Percentiles rank a stretch among this genome's conserved stretches.
Evolutionary conservation across 2,113 vertebrate genomes (phyloP).

Genomic region (Coptodon bakossiorum): DNA sequence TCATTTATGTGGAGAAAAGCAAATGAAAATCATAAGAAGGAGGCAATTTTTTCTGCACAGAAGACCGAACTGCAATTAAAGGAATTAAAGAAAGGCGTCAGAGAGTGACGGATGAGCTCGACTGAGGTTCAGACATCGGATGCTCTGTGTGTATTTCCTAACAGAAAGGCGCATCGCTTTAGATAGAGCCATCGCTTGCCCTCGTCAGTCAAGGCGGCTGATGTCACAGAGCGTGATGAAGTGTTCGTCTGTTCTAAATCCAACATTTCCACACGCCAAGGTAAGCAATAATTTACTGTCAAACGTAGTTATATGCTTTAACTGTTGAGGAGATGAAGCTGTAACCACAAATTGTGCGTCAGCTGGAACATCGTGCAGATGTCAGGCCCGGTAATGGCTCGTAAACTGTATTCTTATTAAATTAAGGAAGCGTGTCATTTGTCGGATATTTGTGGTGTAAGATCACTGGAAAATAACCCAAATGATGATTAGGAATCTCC

Average conservation of each 20-base stretch:
- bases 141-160: not conserved
- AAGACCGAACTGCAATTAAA: not conserved
- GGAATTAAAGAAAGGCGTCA: not conserved
- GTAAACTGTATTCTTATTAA: conserved; percentile 25
- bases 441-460: conserved; percentile 35
- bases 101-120: not conserved
- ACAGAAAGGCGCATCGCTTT: not conserved
- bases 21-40: not conserved
- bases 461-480: conserved; percentile 29
- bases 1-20: not conserved
- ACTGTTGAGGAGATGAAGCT: conserved; percentile 31
- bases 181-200: not conserved
- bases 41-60: not conserved
- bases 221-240: not conserved
- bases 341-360: conserved; percentile 45
- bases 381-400: conserved; percentile 29
- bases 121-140: not conserved
- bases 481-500: conserved; percentile 17
- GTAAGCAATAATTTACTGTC: conserved; percentile 39
- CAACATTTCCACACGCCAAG: conserved; percentile 1
- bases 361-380: conserved; percentile 15
- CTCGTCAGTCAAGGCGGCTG: not conserved
- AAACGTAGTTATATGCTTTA: conserved; percentile 27
- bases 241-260: not conserved
- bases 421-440: conserved; percentile 12